phyloP scores from a whole-genome alignment of 2,797 vertebrate genomes.

The Gallinago stenura region DNA sequence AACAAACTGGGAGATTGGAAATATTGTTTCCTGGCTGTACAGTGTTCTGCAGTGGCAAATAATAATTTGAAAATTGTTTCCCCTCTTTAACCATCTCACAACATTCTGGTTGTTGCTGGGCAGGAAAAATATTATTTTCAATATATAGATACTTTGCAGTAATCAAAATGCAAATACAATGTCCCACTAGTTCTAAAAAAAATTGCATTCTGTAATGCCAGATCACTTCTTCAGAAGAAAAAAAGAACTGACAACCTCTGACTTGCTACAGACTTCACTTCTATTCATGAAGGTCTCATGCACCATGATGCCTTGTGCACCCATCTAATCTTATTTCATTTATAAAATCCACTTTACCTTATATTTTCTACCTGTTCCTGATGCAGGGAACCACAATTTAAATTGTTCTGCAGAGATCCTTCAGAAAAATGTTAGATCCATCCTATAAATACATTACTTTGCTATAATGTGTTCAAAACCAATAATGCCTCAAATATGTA shows the following conservation, averaged over 20 bases:
- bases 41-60: neutral
- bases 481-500: neutral
- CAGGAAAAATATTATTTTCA: conserved; percentile 16
- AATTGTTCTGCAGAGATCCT: neutral
- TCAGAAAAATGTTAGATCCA: neutral
- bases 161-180: neutral
- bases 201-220: neutral
- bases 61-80: neutral
- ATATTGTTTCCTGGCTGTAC: neutral
- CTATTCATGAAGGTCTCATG: neutral
- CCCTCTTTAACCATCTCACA: neutral
- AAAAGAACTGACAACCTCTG: neutral
- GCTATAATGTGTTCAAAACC: neutral
- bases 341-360: neutral
- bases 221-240: neutral
- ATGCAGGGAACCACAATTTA: neutral
- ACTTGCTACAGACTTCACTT: neutral
- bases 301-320: neutral
- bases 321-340: neutral
- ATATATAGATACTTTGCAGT: neutral
- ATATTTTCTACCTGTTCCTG: neutral
- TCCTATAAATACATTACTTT: neutral
- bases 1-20: neutral
- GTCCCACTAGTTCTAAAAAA: neutral
- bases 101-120: neutral